Conservation (phyloP, 2,113 vertebrate genomes). For the Electrona antarctica region DNA sequence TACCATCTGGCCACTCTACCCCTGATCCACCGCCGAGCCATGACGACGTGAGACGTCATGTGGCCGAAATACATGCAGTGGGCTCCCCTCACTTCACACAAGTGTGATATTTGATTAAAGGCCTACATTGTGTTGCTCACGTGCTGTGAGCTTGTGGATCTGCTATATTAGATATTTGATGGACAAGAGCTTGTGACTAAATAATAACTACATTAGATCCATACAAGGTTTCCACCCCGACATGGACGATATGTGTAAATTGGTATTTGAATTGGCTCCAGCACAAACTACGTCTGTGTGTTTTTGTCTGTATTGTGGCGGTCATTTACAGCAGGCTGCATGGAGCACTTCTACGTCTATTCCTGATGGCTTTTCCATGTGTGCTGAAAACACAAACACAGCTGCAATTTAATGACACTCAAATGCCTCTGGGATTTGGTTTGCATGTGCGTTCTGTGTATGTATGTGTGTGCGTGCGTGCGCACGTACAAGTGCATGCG, state of each 20-base stretch:
- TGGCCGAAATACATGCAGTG: too few relatives aligned
- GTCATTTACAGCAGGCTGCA: constrained; percentile 45
- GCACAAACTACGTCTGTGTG: constrained; percentile 40
- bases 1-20: too few relatives aligned
- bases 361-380: constrained; percentile 76
- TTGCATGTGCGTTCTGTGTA: constrained; percentile 29
- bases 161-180: too few relatives aligned
- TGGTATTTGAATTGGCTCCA: constrained; percentile 54
- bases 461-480: constrained; percentile 27
- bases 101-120: too few relatives aligned
- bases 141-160: too few relatives aligned
- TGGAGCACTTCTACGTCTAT: constrained; percentile 17
- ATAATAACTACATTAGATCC: too few relatives aligned
- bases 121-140: too few relatives aligned
- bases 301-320: constrained; percentile 48
- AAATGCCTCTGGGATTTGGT: constrained; percentile 69
- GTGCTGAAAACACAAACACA: constrained; percentile 80
- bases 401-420: constrained; percentile 80
- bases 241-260: constrained; percentile 36
- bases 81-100: too few relatives aligned
- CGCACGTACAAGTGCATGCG: neutral
- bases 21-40: too few relatives aligned
- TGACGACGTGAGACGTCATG: too few relatives aligned
- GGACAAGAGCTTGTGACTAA: too few relatives aligned
- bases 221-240: too few relatives aligned